A percentile compares a stretch with the other conserved stretches of the same genome.
Conservation (phyloP, 2,888 invertebrate species). For the Agrilus biguttatus region DNA sequence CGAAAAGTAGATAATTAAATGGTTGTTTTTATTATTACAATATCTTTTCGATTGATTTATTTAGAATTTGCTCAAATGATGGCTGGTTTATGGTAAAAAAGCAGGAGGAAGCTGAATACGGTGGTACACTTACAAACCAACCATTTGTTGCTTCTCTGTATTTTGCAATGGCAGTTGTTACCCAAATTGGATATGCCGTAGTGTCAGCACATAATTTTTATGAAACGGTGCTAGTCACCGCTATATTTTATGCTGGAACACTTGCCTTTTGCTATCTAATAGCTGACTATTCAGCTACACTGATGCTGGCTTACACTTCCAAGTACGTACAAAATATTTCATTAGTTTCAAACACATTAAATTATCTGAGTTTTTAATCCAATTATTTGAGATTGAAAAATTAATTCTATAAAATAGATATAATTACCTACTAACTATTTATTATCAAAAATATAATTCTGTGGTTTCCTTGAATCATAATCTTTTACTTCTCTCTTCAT, state of each 20-base stretch:
- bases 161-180: slow-evolving; percentile 11
- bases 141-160: slow-evolving; percentile 9
- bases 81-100: slow-evolving; percentile 6
- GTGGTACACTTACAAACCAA: slow-evolving; percentile 1
- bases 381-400: no score
- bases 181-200: slow-evolving; percentile 12
- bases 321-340: slow-evolving; percentile 4
- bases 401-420: no score
- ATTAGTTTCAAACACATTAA: no score
- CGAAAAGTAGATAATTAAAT: no score
- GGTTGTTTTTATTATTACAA: no score
- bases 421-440: no score
- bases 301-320: slow-evolving; percentile 11
- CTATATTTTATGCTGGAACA: slow-evolving; percentile 10
- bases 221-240: slow-evolving; percentile 8
- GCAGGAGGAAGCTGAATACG: background rate
- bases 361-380: no score
- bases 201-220: slow-evolving; percentile 7
- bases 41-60: background rate
- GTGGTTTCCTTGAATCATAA: no score
- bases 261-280: slow-evolving; percentile 14
- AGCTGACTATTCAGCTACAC: slow-evolving; percentile 16
- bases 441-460: no score
- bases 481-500: no score
- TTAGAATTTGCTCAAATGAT: slow-evolving; percentile 4